Conservation (phyloP, 2,797 vertebrate genomes). For the Gila robusta region DNA sequence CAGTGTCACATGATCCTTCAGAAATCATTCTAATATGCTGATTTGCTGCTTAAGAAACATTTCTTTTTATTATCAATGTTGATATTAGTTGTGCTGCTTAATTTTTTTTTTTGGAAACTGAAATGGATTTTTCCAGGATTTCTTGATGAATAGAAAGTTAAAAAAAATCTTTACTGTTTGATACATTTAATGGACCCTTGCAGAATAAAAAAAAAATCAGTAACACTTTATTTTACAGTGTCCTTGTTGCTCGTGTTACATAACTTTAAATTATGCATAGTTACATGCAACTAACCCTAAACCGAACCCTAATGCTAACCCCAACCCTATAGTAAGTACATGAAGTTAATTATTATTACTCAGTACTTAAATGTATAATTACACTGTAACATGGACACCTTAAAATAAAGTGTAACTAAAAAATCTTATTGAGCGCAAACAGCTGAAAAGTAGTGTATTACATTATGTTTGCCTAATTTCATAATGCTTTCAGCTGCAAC, state of each 20-base stretch:
- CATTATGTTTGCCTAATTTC: neutral
- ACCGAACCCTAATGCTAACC: no score
- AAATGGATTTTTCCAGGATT: neutral
- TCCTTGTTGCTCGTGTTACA: no score
- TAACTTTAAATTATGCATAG: no score
- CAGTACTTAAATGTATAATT: no score
- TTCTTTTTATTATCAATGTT: neutral
- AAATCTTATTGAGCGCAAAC: neutral
- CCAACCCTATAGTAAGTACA: no score
- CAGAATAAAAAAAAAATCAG: neutral
- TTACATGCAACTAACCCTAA: no score
- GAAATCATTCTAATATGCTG: neutral
- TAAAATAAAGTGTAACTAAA: neutral
- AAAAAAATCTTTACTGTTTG: no score
- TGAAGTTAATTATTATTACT: no score
- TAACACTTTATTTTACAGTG: no score
- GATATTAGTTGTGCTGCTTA: neutral
- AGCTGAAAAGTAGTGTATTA: neutral
- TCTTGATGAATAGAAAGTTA: neutral
- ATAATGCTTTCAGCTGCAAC: neutral
- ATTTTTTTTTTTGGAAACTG: neutral
- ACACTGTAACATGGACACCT: no score
- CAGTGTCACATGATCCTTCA: neutral
- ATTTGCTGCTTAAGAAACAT: neutral
- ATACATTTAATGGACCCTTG: neutral